phyloP scores from a whole-genome alignment of 2,113 vertebrate genomes.

The Anolis carolinensis region DNA sequence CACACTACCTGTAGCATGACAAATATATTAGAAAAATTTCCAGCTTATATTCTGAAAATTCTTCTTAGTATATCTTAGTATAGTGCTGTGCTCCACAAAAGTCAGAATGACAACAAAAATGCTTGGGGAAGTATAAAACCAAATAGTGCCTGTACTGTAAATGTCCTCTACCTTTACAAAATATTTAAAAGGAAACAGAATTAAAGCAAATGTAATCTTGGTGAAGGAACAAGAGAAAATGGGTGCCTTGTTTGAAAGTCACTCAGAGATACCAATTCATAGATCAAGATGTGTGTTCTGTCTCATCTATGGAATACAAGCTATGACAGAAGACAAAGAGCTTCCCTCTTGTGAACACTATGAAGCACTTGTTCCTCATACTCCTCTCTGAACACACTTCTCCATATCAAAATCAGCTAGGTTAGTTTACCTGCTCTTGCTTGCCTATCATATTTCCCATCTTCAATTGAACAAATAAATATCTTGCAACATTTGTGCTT shows the following conservation, averaged over 20 bases:
- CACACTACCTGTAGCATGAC: background rate
- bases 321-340: no score
- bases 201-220: background rate
- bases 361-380: no score
- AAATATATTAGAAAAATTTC: background rate
- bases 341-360: no score
- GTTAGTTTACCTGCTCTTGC: no score
- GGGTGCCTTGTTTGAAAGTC: no score
- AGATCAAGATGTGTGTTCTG: background rate
- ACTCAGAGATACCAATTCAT: background rate
- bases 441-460: no score
- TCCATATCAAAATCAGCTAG: no score
- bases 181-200: background rate
- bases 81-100: background rate
- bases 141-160: background rate
- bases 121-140: background rate
- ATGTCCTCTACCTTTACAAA: background rate
- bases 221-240: background rate
- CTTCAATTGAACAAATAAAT: background rate
- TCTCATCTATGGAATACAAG: background rate
- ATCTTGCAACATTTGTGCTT: background rate
- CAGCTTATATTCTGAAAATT: background rate
- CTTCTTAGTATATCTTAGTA: background rate
- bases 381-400: no score
- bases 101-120: background rate